Percentiles rank a stretch among this genome's conserved stretches.
phyloP scores from a whole-genome alignment of 2,797 vertebrate genomes.

The Ambastaia sidthimunki region DNA sequence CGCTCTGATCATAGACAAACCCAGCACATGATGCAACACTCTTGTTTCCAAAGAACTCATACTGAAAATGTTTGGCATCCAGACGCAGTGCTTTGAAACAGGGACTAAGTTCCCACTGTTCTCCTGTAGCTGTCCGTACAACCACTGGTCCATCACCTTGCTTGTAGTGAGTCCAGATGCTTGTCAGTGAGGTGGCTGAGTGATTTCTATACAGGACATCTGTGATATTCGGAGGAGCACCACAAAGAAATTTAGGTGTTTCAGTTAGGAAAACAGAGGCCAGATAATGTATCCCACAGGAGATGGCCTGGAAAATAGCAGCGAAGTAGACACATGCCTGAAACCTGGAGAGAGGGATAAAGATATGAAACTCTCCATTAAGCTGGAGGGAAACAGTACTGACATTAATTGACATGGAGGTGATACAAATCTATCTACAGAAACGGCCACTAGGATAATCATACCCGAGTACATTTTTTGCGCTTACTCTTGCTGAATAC shows the following conservation, averaged over 20 bases:
- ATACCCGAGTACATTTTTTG: not conserved
- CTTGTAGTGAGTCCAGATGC: conserved; percentile 77
- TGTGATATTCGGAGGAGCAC: conserved; percentile 81
- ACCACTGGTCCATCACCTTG: conserved; percentile 73
- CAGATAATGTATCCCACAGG: conserved; percentile 94
- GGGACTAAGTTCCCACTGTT: conserved; percentile 88
- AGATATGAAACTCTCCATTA: conserved; percentile 13
- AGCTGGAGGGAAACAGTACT: no score
- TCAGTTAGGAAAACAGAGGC: conserved; percentile 90
- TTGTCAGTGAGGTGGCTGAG: conserved; percentile 75
- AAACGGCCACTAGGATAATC: not conserved
- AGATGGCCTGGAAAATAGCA: conserved; percentile 86
- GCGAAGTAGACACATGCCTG: conserved; percentile 91
- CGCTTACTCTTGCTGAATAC: no score
- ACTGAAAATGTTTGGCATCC: conserved; percentile 63
- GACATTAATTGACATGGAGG: no score
- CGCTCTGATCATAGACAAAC: conserved; percentile 83
- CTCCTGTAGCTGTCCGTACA: conserved; percentile 79
- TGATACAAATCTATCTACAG: not conserved
- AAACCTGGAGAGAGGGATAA: conserved; percentile 76
- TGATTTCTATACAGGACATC: conserved; percentile 79
- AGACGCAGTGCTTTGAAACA: conserved; percentile 80
- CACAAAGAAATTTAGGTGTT: conserved; percentile 85
- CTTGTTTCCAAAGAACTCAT: conserved; percentile 81
- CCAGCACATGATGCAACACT: conserved; percentile 76